Evolutionary conservation across 2,797 vertebrate species (phyloP).

Genomic region (Bovichtus diacanthus): DNA sequence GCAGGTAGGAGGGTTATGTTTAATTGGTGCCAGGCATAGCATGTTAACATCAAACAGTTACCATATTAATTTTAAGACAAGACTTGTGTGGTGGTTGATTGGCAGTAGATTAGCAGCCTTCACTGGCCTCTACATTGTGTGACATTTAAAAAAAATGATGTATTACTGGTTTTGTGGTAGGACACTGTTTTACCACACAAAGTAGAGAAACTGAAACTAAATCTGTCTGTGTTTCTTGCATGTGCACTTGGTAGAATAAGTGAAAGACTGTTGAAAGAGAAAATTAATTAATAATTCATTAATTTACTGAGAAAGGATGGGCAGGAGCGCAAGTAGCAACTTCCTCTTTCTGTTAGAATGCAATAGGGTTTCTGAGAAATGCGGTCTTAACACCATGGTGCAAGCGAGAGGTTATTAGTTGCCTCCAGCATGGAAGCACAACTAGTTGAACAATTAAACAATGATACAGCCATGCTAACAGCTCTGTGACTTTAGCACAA

Average conservation of each 20-base stretch:
- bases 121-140: too few relatives aligned
- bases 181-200: too few relatives aligned
- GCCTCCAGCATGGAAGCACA: too few relatives aligned
- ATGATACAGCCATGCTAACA: not conserved
- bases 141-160: too few relatives aligned
- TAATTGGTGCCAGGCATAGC: not conserved
- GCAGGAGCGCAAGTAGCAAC: not conserved
- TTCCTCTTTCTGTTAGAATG: not conserved
- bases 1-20: not conserved
- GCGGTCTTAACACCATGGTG: not conserved
- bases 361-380: not conserved
- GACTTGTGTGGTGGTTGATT: not conserved
- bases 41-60: not conserved
- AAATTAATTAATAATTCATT: too few relatives aligned
- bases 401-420: not conserved
- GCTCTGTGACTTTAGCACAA: not conserved
- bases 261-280: not conserved
- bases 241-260: not conserved
- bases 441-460: not conserved
- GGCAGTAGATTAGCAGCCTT: too few relatives aligned
- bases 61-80: constrained; percentile 3
- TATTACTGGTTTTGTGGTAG: too few relatives aligned
- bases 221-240: not conserved
- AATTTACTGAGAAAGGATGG: not conserved
- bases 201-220: not conserved